phyloP scores from a whole-genome alignment of 2,797 vertebrate species.

The Molossus molossus region DNA sequence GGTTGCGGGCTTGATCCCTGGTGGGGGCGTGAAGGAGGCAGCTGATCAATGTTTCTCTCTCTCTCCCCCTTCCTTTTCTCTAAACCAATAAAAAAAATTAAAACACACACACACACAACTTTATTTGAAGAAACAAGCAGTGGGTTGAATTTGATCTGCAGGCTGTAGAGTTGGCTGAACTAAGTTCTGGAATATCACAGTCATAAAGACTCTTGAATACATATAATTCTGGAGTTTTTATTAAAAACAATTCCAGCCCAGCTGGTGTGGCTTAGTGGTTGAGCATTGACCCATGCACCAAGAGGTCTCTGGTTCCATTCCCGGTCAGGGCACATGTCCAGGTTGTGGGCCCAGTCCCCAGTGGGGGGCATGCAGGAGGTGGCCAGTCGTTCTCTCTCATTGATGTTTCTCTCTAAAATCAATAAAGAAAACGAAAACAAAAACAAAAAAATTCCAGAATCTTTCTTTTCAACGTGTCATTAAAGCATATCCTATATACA shows the following conservation, averaged over 20 bases:
- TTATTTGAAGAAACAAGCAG: neutral
- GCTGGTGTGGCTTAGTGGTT: neutral
- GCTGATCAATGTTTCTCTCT: neutral
- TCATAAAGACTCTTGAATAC: neutral
- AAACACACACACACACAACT: neutral
- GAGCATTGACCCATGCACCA: too few relatives aligned
- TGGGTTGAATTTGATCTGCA: neutral
- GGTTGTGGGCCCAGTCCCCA: too few relatives aligned
- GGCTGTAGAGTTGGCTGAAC: neutral
- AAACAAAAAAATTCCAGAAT: neutral
- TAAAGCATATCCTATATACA: neutral
- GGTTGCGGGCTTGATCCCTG: neutral
- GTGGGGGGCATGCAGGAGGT: too few relatives aligned
- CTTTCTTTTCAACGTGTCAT: neutral
- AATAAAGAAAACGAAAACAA: neutral
- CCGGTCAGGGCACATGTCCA: too few relatives aligned
- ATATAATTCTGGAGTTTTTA: neutral
- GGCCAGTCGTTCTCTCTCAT: neutral
- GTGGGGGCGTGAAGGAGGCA: neutral
- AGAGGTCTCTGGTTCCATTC: too few relatives aligned
- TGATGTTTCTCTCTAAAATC: neutral
- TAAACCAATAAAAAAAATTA: neutral
- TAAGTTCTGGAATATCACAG: neutral
- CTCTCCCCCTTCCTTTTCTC: neutral
- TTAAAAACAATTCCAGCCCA: neutral